Evolutionary conservation across 2,888 invertebrate species (phyloP).

Genomic region (Hirtodrosophila duncani): DNA sequence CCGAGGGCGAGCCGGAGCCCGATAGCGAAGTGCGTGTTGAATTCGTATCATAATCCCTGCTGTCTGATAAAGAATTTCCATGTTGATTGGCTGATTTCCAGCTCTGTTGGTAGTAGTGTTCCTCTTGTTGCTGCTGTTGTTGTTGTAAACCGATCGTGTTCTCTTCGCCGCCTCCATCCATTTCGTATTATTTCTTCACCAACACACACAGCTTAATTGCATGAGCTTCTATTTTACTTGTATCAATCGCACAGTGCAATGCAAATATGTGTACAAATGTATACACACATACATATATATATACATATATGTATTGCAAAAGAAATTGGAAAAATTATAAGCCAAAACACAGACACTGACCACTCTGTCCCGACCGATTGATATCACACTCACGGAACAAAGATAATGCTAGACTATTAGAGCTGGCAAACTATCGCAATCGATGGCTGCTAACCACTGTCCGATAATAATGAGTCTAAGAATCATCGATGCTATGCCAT

Average conservation of each 20-base stretch:
- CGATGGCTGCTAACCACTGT: no score
- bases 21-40: constrained; percentile 60
- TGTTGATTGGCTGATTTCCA: constrained; percentile 45
- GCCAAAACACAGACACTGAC: constrained; percentile 34
- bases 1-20: constrained; percentile 51
- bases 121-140: constrained; percentile 27
- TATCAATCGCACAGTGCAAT: constrained; percentile 47
- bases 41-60: constrained; percentile 67
- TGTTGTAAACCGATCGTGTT: constrained; percentile 28
- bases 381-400: constrained; percentile 39
- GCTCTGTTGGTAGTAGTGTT: constrained; percentile 39
- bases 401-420: no score
- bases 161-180: constrained; percentile 45
- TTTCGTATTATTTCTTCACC: constrained; percentile 44
- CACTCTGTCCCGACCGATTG: no score
- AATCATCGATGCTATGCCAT: no score
- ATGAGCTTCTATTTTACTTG: constrained; percentile 44
- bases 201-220: constrained; percentile 26
- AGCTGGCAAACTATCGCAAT: no score
- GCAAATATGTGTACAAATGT: constrained; percentile 32
- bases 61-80: constrained; percentile 66
- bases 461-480: no score
- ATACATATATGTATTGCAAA: constrained; percentile 44
- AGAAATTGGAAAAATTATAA: constrained; percentile 45
- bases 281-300: constrained; percentile 16